Conservation (phyloP, 2,113 vertebrate genomes). For the Percopsis transmontana region DNA sequence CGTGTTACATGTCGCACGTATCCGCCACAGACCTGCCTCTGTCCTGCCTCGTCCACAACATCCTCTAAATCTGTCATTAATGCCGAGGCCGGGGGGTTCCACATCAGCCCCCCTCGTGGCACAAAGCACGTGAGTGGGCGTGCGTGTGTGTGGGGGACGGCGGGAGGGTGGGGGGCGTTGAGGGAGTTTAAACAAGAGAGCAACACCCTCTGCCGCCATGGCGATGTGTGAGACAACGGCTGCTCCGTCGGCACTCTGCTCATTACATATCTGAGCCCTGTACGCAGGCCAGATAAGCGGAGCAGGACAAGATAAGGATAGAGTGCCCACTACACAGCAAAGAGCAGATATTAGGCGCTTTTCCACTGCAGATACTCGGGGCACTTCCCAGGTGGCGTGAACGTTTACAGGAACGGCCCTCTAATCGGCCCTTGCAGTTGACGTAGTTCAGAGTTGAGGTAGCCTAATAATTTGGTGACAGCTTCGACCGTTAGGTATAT, state of each 20-base stretch:
- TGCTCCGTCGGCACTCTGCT: conserved; percentile 65
- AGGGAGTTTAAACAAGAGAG: conserved; percentile 38
- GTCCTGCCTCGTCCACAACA: conserved; percentile 92
- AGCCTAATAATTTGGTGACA: too few relatives aligned
- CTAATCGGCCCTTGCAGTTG: too few relatives aligned
- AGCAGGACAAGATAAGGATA: conserved; percentile 79
- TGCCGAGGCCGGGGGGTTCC: conserved; percentile 81
- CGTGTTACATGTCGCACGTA: conserved; percentile 86
- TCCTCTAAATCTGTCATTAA: conserved; percentile 99
- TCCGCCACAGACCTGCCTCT: conserved; percentile 89
- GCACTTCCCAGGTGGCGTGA: too few relatives aligned
- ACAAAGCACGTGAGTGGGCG: not conserved
- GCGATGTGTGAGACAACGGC: conserved; percentile 81
- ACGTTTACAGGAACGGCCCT: too few relatives aligned
- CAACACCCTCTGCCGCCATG: conserved; percentile 45
- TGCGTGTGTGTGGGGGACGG: conserved; percentile 18
- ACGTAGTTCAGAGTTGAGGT: too few relatives aligned
- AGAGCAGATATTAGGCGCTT: conserved; percentile 50
- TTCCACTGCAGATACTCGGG: too few relatives aligned
- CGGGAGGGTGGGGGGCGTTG: conserved; percentile 10
- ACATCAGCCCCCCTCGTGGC: conserved; percentile 79
- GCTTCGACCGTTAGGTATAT: too few relatives aligned
- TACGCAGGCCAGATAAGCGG: conserved; percentile 78
- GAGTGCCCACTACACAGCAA: conserved; percentile 46
- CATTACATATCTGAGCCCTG: conserved; percentile 66